Conservation (phyloP, 2,113 vertebrate genomes). For the Tympanuchus pallidicinctus region DNA sequence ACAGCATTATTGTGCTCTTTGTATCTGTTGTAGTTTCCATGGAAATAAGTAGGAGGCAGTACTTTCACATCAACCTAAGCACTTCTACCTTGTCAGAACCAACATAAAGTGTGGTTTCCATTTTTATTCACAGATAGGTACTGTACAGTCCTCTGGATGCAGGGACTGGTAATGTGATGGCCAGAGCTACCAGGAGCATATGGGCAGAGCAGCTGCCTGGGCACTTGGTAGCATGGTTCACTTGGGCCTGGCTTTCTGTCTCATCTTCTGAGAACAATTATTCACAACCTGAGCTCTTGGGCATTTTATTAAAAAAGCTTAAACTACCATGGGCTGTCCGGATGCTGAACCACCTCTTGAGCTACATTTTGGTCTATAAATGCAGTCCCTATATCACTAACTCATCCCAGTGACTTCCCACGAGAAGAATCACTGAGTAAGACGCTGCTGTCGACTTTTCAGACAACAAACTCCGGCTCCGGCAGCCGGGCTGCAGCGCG, state of each 20-base stretch:
- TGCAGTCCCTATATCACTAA: neutral
- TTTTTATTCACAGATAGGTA: neutral
- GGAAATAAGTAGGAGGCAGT: too few relatives aligned
- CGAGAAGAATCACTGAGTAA: neutral
- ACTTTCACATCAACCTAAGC: too few relatives aligned
- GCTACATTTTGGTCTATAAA: neutral
- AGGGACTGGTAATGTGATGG: neutral
- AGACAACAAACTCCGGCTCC: rapidly evolving
- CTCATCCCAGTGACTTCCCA: neutral
- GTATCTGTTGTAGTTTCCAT: too few relatives aligned
- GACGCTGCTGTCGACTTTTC: neutral
- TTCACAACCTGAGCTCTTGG: neutral
- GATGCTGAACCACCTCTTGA: neutral
- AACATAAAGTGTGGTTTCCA: neutral
- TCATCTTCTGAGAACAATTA: neutral
- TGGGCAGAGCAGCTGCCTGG: neutral
- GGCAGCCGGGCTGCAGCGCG: neutral
- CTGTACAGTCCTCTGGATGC: neutral
- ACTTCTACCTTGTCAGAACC: neutral
- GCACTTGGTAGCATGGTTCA: neutral
- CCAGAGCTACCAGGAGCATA: neutral
- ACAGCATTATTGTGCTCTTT: too few relatives aligned
- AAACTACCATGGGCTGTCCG: neutral
- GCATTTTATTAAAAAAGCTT: neutral
- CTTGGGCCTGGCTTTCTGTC: neutral